Base-by-base conservation (phyloP, 2,113 vertebrate genomes). In the Tychaedon coryphoeus region DNA sequence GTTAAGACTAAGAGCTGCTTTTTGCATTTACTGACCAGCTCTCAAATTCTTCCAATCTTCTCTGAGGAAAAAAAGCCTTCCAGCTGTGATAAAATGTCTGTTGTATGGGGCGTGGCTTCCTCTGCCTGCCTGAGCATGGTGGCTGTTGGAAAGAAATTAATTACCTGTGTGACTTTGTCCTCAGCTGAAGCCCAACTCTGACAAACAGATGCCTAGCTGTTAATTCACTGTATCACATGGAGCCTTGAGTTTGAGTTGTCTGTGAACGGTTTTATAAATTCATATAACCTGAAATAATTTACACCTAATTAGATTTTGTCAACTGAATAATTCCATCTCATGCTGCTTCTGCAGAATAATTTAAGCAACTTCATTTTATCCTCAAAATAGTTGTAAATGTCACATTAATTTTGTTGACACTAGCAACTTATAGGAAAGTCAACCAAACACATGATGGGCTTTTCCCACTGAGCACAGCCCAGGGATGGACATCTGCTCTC, bases 301-400 rank as follows among this genome's bases (percentile, higher is more conserved):
- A 97, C 93, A 97, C 97, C 95, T 98, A 98, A 98, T 98, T 98
- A 98, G 97, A 98, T 98, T 98, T 98, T 98, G 97, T 98, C 97
- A 97, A 96, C 98, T 97, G 96, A 98, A 97, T 98, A 98, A 98
- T 98, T 97, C 96, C 28, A 65, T 96, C 96, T 98, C 97, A 95
- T 23, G 95, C 97, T 97, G 97, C 96, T 96, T 96, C 97, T 6
- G 50, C 92, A 93, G 97, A 96, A 98, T 98, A 97, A 98, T 98
- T 97, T 97, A 96, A 96, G 96, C 96, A 96, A 96, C 91, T 97
- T 95, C 88, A 94, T 98, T 98, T 97, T 95, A 97, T 96, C 94
- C 97, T 98, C 97, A 96, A 97, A 98, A 97, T 98, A 97, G 97
- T 96, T 98, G 96, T 98, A 98, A 98, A 98, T 98, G 98, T 98